Conservation (phyloP, 1,140 invertebrate species). For the Pseudobourletiella spinata region DNA sequence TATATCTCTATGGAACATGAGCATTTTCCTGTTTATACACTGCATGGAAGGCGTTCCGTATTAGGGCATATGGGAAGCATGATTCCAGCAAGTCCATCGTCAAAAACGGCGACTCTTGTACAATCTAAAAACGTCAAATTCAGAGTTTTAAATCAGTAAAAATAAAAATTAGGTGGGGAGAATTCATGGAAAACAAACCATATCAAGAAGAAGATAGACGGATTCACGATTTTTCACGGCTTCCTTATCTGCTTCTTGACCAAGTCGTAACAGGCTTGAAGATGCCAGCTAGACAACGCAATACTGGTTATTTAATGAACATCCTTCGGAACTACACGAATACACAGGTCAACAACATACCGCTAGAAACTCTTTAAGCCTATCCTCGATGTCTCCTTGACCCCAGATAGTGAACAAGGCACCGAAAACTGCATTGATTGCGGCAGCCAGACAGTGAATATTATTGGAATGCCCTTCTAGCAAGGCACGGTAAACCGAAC, state of each 20-base stretch:
- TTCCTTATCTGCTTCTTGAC: slow-evolving; percentile 92
- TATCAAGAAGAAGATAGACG: slow-evolving; percentile 87
- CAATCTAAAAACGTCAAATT: slow-evolving; percentile 54
- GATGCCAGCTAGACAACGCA: slow-evolving; percentile 62
- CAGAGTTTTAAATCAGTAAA: too few species aligned
- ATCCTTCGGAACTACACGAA: not conserved
- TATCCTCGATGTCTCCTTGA: slow-evolving; percentile 88
- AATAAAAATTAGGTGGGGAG: too few species aligned
- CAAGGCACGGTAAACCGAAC: slow-evolving; percentile 79
- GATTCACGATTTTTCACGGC: slow-evolving; percentile 87
- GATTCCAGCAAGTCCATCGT: slow-evolving; percentile 97
- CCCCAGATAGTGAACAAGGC: slow-evolving; percentile 93
- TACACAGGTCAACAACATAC: slow-evolving; percentile 40
- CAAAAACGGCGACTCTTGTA: slow-evolving; percentile 92
- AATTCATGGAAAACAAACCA: too few species aligned
- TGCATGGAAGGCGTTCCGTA: slow-evolving; percentile 92
- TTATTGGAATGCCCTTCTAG: slow-evolving; percentile 95
- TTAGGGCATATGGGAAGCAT: slow-evolving; percentile 93
- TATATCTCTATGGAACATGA: too few species aligned
- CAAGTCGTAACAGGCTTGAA: slow-evolving; percentile 83
- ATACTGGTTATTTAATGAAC: not conserved
- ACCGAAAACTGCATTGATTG: slow-evolving; percentile 93
- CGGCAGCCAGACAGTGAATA: slow-evolving; percentile 92
- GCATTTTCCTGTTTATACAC: slow-evolving; percentile 78
- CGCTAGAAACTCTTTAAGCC: slow-evolving; percentile 97